Evolutionary conservation across 2,113 vertebrate species (phyloP), one percentile per base, ranked within the genome.

Genomic region (Miniopterus natalensis): DNA sequence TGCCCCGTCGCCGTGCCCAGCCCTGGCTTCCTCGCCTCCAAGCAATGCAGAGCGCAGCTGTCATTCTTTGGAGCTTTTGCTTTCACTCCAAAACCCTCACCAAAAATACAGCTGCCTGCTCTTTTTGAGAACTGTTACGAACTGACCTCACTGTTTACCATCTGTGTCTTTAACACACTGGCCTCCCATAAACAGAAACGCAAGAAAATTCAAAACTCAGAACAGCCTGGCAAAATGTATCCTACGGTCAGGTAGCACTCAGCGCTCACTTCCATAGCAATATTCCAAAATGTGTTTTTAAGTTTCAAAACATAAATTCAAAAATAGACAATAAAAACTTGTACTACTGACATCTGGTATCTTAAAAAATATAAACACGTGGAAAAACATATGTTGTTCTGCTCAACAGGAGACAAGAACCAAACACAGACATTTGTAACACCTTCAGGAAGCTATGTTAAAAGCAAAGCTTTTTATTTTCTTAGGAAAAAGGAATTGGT

Each of bases 301-400:
- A 65, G 25, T n/a, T 95, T 94, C 73, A 93, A 95, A 95, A 95
- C 6, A 79, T 59, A 61, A 95, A 95, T 88, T 90, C 88, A 86
- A 93, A 93, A 87, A 86, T 40, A 92, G 81, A 65, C 95, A 65
- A 97, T 90, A 70, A 74, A 94, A 91, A 55, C 81, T 86, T 68
- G 15, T 53, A 87, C 77, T 93, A 90, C 27, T 66, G 78, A 93
- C 40, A 92, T 42, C 59, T 73, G 81, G 70, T 49, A 77, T 78
- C 96, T 96, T 51, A 92, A 88, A n/a, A 77, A 88, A 94, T 73
- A 20, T 73, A 95, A 95, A 87, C 77, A 96, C 53, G 93, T 79
- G 21, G 65, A 88, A 94, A 84, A 96, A 94, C 74, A 90, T 92
- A 95, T 90, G 90, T 88, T 88, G 49, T 68, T 95, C 92, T 51